These are phyloP conservation scores for Astropecten irregularis DNA, from an alignment of 53 echinoderm and acorn worm genomes.

Conservation along the genomic window DNA sequence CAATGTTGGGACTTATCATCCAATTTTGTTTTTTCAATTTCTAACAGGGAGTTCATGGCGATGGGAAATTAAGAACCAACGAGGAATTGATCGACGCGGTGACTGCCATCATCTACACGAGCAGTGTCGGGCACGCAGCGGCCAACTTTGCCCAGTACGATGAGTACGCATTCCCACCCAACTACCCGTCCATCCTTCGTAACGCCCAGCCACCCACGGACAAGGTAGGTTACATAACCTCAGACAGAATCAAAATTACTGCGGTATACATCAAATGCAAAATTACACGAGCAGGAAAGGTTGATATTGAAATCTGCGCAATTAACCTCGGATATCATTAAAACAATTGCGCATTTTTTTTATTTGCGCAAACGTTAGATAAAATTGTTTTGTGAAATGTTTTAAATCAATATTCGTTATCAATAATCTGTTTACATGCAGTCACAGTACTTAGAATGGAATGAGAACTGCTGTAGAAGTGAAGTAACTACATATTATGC, in stretches of 20 bases:
- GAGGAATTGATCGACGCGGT: conserved; percentile 46
- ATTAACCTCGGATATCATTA: no score
- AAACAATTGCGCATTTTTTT: no score
- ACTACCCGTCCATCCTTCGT: conserved; percentile 70
- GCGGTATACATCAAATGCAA: neutral
- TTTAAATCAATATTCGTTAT: no score
- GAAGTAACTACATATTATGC: no score
- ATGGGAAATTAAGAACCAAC: conserved; percentile 30
- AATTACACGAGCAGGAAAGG: no score
- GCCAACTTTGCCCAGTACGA: conserved; percentile 91
- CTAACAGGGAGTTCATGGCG: conserved; percentile 59
- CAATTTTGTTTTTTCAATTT: no score
- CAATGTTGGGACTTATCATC: no score
- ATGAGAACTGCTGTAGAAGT: no score
- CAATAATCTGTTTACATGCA: no score
- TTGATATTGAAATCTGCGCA: neutral
- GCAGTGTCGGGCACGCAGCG: conserved; percentile 86
- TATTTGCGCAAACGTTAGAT: no score
- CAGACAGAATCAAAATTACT: neutral
- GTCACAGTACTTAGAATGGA: no score
- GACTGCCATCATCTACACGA: conserved; percentile 79
- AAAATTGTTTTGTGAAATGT: no score
- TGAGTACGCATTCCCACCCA: conserved; percentile 89
- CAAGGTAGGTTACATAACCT: conserved; percentile 74
- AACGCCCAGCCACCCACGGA: conserved; percentile 62